A percentile compares a stretch with the other conserved stretches of the same genome.
These are phyloP conservation scores for Agonum fuliginosum DNA, from an alignment of 2,888 invertebrate genomes.

Conservation along the genomic window DNA sequence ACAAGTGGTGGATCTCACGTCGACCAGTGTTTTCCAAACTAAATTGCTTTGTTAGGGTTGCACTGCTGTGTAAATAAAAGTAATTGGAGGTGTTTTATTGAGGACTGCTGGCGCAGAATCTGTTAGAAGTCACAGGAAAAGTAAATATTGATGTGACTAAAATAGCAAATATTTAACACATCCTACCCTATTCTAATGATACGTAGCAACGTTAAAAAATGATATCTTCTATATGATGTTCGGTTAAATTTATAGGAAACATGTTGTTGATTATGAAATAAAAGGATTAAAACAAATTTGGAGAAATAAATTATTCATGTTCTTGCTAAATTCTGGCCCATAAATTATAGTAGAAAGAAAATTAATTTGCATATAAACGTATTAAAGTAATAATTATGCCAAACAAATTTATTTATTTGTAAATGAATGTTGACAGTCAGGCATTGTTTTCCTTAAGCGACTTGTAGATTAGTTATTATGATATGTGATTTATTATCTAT, in stretches of 20 bases:
- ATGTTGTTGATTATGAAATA: not conserved
- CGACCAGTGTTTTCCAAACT: constrained; percentile 24
- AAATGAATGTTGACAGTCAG: constrained; percentile 4
- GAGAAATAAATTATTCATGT: constrained; percentile 19
- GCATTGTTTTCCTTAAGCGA: constrained; percentile 19
- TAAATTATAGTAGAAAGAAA: constrained; percentile 10
- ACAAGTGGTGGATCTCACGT: constrained; percentile 25
- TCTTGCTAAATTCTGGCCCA: not conserved
- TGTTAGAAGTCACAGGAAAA: constrained; percentile 39
- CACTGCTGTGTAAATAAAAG: constrained; percentile 8
- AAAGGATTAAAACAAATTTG: not conserved
- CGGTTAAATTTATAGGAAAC: not conserved
- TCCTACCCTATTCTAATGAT: not conserved
- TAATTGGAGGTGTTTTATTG: constrained; percentile 30
- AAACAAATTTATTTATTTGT: not conserved
- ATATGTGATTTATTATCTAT: not conserved
- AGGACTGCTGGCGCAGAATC: not conserved
- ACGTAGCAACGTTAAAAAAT: not conserved
- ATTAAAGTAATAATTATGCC: constrained; percentile 6
- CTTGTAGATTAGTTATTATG: not conserved
- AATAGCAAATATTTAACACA: constrained; percentile 29
- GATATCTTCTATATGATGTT: not conserved
- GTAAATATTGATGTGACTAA: constrained; percentile 46
- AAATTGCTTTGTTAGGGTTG: not conserved
- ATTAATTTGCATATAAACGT: constrained; percentile 30